phyloP scores from a whole-genome alignment of 2,797 vertebrate species.

The Fistularia tabacaria region DNA sequence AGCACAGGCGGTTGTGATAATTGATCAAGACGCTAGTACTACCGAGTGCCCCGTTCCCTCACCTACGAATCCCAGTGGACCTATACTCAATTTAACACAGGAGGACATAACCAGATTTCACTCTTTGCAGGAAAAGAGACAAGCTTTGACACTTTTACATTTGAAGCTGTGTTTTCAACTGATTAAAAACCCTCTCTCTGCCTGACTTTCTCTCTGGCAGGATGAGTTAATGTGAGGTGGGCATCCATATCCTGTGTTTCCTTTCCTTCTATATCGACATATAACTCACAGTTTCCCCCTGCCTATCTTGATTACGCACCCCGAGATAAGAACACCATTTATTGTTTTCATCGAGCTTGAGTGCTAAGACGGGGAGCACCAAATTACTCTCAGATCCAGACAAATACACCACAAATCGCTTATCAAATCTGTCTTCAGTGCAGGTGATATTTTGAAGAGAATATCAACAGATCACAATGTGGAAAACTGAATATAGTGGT shows the following conservation, averaged over 20 bases:
- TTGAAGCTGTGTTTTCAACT: slow-evolving; percentile 56
- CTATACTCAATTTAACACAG: slow-evolving; percentile 76
- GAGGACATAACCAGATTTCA: slow-evolving; percentile 62
- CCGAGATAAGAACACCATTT: slow-evolving; percentile 75
- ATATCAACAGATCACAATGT: slow-evolving; percentile 53
- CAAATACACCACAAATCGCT: slow-evolving; percentile 68
- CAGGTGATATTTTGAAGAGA: slow-evolving; percentile 54
- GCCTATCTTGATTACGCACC: slow-evolving; percentile 71
- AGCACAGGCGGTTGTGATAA: slow-evolving; percentile 49
- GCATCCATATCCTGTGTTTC: slow-evolving; percentile 68
- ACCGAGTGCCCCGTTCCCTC: slow-evolving; percentile 44
- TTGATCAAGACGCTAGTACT: slow-evolving; percentile 61
- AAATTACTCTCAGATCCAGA: slow-evolving; percentile 67
- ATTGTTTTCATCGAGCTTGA: slow-evolving; percentile 75
- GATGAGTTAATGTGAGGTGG: slow-evolving; percentile 61
- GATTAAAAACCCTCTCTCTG: slow-evolving; percentile 64
- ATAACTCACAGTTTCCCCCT: slow-evolving; percentile 67
- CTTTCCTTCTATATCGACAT: slow-evolving; percentile 66
- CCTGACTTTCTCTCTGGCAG: slow-evolving; percentile 21
- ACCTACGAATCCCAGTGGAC: slow-evolving; percentile 68
- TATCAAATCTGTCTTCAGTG: slow-evolving; percentile 66
- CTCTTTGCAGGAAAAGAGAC: slow-evolving; percentile 46
- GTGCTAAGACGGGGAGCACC: slow-evolving; percentile 66
- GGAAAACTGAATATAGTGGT: slow-evolving; percentile 47
- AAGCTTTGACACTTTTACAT: slow-evolving; percentile 75